These are phyloP conservation scores for Poecilia wingei DNA, from an alignment of 2,797 vertebrate species.

Conservation along the genomic window DNA sequence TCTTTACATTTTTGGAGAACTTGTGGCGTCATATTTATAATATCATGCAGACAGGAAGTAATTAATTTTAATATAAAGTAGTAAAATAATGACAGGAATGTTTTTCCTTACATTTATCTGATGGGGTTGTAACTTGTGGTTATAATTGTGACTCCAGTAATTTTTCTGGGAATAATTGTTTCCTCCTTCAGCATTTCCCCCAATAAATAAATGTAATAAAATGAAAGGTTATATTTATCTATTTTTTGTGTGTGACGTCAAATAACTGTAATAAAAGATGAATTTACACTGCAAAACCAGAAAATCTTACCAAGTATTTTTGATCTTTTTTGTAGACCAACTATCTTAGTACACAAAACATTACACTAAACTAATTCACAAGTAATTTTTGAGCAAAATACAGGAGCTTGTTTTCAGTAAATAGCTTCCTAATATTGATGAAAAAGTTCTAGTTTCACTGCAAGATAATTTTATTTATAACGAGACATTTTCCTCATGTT, in stretches of 20 bases:
- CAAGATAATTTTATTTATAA: no score
- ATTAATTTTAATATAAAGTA: neutral
- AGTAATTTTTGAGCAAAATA: no score
- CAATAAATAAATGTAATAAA: neutral
- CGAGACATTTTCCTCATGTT: no score
- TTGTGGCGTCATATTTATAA: neutral
- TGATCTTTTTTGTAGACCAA: no score
- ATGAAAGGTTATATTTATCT: neutral
- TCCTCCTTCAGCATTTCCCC: neutral
- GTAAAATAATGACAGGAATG: neutral
- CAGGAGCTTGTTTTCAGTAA: no score
- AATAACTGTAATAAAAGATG: neutral
- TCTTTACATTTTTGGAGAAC: neutral
- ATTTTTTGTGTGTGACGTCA: neutral
- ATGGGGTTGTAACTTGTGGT: neutral
- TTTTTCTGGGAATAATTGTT: neutral
- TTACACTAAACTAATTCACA: no score
- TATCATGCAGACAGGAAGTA: neutral
- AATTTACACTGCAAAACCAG: neutral
- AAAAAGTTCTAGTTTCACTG: no score
- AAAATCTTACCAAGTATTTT: no score
- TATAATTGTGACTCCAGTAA: neutral
- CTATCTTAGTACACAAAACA: no score
- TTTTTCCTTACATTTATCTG: neutral
- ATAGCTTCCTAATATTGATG: no score